Evolutionary conservation across 1,140 invertebrate species (phyloP).

Genomic region (Macrostomum lignano): DNA sequence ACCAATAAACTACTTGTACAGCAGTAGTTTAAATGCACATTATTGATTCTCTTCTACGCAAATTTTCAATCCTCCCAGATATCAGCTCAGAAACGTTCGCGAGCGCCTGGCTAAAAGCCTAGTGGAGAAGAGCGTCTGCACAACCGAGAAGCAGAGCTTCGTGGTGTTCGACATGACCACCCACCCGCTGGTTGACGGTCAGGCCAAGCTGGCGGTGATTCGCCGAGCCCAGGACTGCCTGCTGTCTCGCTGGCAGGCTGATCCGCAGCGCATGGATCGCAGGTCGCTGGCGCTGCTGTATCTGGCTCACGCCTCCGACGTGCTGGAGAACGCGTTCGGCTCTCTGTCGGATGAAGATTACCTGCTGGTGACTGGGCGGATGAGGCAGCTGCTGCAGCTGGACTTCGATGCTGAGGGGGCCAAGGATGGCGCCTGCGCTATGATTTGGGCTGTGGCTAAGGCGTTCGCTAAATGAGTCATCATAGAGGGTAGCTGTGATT

Average conservation of each 20-base stretch:
- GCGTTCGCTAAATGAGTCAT: too few species aligned
- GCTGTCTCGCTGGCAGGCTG: constrained; percentile 74
- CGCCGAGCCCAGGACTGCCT: constrained; percentile 88
- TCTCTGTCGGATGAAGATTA: constrained; percentile 92
- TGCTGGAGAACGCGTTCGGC: constrained; percentile 96
- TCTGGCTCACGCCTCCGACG: constrained; percentile 83
- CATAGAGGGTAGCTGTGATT: too few species aligned
- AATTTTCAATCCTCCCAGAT: too few species aligned
- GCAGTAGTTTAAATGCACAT: too few species aligned
- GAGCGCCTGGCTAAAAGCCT: constrained; percentile 95
- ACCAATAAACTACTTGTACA: too few species aligned
- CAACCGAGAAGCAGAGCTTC: constrained; percentile 99
- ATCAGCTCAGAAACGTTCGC: constrained; percentile 89
- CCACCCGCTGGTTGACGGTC: constrained; percentile 79
- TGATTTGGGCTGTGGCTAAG: constrained; percentile 97
- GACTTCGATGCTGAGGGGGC: constrained; percentile 73
- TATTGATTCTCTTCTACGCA: too few species aligned
- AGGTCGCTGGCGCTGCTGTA: constrained; percentile 65
- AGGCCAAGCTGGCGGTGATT: constrained; percentile 75
- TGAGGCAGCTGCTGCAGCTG: constrained; percentile 68
- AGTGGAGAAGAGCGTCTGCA: constrained; percentile 96
- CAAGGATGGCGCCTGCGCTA: constrained; percentile 39
- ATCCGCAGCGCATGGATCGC: constrained; percentile 83
- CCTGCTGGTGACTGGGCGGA: constrained; percentile 80
- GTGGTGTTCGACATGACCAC: constrained; percentile 99